Percentiles rank a stretch among this genome's conserved stretches.
These are phyloP conservation scores for Potamilus streckersoni DNA, from an alignment of 1,140 invertebrate genomes.

Conservation along the genomic window DNA sequence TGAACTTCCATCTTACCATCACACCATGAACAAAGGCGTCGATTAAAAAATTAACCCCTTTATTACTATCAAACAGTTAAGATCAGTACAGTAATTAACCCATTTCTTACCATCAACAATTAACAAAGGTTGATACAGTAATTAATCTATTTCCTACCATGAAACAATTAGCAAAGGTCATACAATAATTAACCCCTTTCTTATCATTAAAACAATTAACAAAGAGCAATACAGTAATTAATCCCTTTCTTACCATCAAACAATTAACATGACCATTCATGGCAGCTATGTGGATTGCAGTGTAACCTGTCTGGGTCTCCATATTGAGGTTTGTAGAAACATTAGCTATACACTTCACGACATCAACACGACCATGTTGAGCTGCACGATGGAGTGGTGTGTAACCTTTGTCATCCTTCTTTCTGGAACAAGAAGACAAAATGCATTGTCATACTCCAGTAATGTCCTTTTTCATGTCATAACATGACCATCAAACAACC, in stretches of 20 bases:
- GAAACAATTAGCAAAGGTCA: no score
- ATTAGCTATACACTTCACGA: slow-evolving; percentile 58
- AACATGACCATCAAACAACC: no score
- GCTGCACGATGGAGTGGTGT: slow-evolving; percentile 57
- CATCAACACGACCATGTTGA: slow-evolving; percentile 50
- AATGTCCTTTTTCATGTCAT: no score
- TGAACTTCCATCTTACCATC: slow-evolving; percentile 47
- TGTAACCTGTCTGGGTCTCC: slow-evolving; percentile 65
- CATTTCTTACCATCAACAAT: no score
- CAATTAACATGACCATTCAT: slow-evolving; percentile 65
- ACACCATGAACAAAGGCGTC: slow-evolving; percentile 46
- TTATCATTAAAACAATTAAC: no score
- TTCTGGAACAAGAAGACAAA: slow-evolving; percentile 33
- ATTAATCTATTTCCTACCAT: no score
- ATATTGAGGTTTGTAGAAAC: slow-evolving; percentile 50
- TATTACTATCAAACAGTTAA: slow-evolving; percentile 56
- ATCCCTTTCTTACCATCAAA: slow-evolving; percentile 51
- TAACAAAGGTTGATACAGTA: no score
- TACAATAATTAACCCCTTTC: no score
- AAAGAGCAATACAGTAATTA: not conserved
- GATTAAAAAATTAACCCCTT: not conserved
- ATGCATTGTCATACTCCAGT: no score
- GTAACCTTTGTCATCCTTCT: slow-evolving; percentile 55
- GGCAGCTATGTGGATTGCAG: slow-evolving; percentile 65
- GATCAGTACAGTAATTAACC: no score